These are phyloP conservation scores for Pachyseris speciosa DNA, from an alignment of 64 coral and sea anemone species.

Conservation along the genomic window DNA sequence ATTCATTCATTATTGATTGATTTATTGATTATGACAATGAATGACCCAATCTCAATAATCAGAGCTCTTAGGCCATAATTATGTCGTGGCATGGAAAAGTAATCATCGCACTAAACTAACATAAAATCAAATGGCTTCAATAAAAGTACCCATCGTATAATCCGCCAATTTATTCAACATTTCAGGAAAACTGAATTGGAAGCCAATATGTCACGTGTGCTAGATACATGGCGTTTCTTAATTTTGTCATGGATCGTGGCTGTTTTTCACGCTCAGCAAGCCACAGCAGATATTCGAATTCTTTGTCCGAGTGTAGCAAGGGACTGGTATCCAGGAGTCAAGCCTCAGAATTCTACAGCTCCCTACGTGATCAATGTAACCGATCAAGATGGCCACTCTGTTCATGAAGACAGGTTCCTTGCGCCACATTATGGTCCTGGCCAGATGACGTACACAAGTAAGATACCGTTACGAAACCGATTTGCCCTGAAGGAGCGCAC, in stretches of 20 bases:
- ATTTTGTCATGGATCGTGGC: neutral
- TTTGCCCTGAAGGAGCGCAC: too few relatives aligned
- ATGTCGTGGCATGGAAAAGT: too few relatives aligned
- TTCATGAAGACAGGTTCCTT: neutral
- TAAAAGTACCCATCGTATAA: too few relatives aligned
- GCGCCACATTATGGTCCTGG: neutral
- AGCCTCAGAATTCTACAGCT: neutral
- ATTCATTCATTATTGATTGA: too few relatives aligned
- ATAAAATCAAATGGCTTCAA: too few relatives aligned
- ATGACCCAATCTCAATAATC: too few relatives aligned
- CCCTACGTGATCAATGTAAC: conserved; percentile 4
- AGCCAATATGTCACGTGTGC: neutral
- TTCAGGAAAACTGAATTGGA: neutral
- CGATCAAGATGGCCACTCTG: neutral
- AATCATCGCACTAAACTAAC: too few relatives aligned
- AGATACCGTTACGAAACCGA: too few relatives aligned
- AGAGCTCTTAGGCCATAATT: too few relatives aligned
- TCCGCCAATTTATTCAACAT: too few relatives aligned
- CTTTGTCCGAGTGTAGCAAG: neutral
- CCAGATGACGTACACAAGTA: neutral
- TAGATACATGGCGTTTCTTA: neutral
- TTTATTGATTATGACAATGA: too few relatives aligned
- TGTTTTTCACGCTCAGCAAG: neutral
- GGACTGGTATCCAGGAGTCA: neutral
- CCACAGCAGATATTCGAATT: neutral